Evolutionary conservation across 2,113 vertebrate species (phyloP).

Genomic region (Erythrolamprus reginae): DNA sequence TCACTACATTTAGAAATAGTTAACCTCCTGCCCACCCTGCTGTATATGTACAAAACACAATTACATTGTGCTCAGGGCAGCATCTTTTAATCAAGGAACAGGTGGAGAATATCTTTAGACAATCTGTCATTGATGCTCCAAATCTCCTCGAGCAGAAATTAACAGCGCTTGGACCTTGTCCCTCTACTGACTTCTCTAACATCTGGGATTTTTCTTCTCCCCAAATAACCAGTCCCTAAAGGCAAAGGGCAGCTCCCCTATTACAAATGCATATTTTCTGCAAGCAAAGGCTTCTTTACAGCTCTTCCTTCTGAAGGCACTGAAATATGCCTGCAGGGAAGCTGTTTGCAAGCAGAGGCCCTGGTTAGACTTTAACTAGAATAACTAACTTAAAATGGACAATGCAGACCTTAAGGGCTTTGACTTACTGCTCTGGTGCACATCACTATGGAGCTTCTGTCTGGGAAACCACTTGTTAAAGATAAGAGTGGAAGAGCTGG

Average conservation of each 20-base stretch:
- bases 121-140: not conserved
- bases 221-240: not conserved
- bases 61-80: not conserved
- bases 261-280: constrained; percentile 8
- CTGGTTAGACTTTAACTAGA: not conserved
- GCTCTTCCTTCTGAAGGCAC: not conserved
- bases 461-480: not conserved
- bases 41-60: not conserved
- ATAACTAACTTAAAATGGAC: not conserved
- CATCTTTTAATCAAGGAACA: not conserved
- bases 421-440: not conserved
- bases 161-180: not conserved
- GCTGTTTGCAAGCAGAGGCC: not conserved
- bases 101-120: not conserved
- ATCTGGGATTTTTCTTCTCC: not conserved
- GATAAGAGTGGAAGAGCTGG: not conserved
- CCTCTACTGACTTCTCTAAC: not conserved
- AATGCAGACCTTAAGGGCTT: fast-evolving
- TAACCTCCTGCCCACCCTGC: not conserved
- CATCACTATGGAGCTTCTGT: no score
- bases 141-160: not conserved
- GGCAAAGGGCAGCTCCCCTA: not conserved
- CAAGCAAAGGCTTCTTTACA: not conserved
- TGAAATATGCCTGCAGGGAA: not conserved
- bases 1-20: not conserved